Evolutionary conservation across 1,140 invertebrate species (phyloP).

Genomic region (Heliconius hermathena): DNA sequence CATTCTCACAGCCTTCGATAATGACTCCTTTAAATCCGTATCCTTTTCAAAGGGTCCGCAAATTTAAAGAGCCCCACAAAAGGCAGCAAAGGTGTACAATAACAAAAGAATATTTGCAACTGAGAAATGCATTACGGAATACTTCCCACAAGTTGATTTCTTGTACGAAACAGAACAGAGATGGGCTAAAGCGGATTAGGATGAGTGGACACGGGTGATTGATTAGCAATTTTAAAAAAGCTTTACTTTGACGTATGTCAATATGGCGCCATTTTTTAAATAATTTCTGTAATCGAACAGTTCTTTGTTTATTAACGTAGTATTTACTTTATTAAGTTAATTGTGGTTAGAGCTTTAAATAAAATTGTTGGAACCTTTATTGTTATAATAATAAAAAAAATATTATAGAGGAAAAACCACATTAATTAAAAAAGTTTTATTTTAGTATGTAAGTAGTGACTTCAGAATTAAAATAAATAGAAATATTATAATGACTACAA

Average conservation of each 20-base stretch:
- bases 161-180: slow-evolving; percentile 29
- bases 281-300: not conserved
- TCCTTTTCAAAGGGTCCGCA: slow-evolving; percentile 61
- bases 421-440: too few relatives aligned
- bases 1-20: slow-evolving; percentile 31
- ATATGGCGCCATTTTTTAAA: not conserved
- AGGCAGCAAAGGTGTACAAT: slow-evolving; percentile 58
- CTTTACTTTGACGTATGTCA: not conserved
- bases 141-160: slow-evolving; percentile 67
- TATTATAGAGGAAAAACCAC: too few relatives aligned
- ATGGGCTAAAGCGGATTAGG: slow-evolving; percentile 28
- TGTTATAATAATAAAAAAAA: too few relatives aligned
- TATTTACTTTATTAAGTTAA: too few relatives aligned
- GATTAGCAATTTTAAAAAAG: slow-evolving; percentile 12
- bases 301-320: too few relatives aligned
- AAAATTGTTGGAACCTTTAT: too few relatives aligned
- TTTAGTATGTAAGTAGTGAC: too few relatives aligned
- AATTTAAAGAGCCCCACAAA: slow-evolving; percentile 56
- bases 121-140: slow-evolving; percentile 63
- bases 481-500: too few relatives aligned
- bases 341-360: too few relatives aligned
- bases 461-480: too few relatives aligned
- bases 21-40: slow-evolving; percentile 43
- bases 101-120: slow-evolving; percentile 58
- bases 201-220: slow-evolving; percentile 27